Base-by-base conservation (phyloP, 1,140 invertebrate genomes). In the Stegodyphus dumicola region DNA sequence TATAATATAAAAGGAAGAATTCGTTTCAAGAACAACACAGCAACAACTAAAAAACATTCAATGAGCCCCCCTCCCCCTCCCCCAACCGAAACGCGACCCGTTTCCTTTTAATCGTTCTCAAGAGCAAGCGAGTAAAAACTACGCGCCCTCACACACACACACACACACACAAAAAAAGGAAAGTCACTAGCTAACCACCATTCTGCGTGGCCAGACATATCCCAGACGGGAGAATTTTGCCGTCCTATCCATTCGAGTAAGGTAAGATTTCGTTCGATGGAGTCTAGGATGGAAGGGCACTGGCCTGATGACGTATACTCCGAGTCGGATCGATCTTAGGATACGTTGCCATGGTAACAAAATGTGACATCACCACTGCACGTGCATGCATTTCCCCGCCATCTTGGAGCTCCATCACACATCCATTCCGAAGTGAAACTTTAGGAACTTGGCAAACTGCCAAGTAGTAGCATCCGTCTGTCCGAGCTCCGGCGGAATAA, bases 261-360 rank as follows among this genome's bases (percentile, higher is more conserved):
- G 56, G 56, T 60, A 60, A 60, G 56, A 60, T 60, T 15, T 60
- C 56, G 15, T 5, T 33, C 33, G 33, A 33, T 33, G 33, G 33
- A 33, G 33, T 33, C 33, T 33, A 33, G 33, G 65, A 67, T 13
- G 65, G 65, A 18, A 51, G 70, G 18, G 18, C 70, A 71, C 7
- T 71, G 70, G 18, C 70, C 70, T 71, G 70, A 6, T 67, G 65
- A 67, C 65, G 65, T 67, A 67, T 13, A n/a, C 56, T 60, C 15
- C 9, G 56, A 60, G 56, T 7, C 49, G 18, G 33, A 71, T 71
- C 70, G 70, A 71, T 71, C 70, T 71, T 51, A 33, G 48, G 70
- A 71, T 33, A 71, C 49, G 70, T 71, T 49, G 6, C 10, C 70
- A 71, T 71, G 49, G 70, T 33, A 71, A 71, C 70, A 11, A 10